Base-by-base conservation (phyloP, 2,797 vertebrate species). In the Danio kyathit region DNA sequence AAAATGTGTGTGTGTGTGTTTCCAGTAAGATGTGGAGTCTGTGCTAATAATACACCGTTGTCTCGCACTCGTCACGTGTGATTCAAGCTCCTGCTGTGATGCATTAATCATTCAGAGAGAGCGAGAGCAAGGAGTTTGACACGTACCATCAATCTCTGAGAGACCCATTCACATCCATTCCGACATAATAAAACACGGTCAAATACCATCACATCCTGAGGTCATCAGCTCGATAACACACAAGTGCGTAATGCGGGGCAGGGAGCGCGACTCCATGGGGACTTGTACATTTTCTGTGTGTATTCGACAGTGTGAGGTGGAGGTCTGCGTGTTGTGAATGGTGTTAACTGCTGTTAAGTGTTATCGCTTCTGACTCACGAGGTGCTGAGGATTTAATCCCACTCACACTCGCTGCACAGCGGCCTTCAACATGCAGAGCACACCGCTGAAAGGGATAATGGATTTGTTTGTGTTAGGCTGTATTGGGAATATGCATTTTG, bases 71-170 rank as follows among this genome's bases (percentile, higher is more conserved):
- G 21, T 73, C 65, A 70, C 69, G 57, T 75, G 52, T 46, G 75
- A 57, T 21, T 43, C 66, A 12, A 29, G 17, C 38, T 21, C 67
- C 76, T 41, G 48, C 64, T 79, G 80, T 73, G 60, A 52, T 44
- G 80, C 82, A 87, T 87, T 85, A 85, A 84, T 87, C 82, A 84
- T 76, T 61, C 52, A 78, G 60, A 51, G 60, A 75, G 64, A 38
- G 38, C 14, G 69, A 76, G 78, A 78, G 69, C 2, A 0, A 51
- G 76, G 65, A 73, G 73, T 43, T 52, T 78, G 86, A 84, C 84
- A 69, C 60, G 59, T 10, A 59, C 57, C 84, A 85, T 84, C 77
- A 72, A 85, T 86, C 84, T 87, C 56, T 66, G 19, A 60, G 43
- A 80, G 60, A 80, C 73, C 76, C 72, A 65, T 52, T 83, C 73